A percentile compares a stretch with the other conserved stretches of the same genome.
These are phyloP conservation scores for Matsumyia berberina DNA, from an alignment of 2,888 invertebrate genomes.

Conservation along the genomic window DNA sequence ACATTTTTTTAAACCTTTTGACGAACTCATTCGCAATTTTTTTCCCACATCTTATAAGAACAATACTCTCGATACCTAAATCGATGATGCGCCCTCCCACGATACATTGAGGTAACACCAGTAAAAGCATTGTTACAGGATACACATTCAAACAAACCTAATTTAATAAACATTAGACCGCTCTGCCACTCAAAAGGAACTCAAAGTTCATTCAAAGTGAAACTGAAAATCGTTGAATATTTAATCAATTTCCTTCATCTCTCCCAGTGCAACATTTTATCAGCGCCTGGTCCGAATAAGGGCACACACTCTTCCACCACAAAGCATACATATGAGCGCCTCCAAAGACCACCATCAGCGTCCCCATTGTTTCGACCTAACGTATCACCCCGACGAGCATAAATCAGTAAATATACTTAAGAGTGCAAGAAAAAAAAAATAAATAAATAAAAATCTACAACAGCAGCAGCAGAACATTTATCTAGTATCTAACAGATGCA, in stretches of 20 bases:
- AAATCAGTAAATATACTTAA: slow-evolving; percentile 75
- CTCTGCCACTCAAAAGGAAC: background rate
- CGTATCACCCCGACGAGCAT: slow-evolving; percentile 69
- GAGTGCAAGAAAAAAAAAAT: slow-evolving; percentile 35
- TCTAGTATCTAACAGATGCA: slow-evolving; percentile 75
- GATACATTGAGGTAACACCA: background rate
- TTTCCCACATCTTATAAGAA: no score
- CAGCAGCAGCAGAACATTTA: slow-evolving; percentile 72
- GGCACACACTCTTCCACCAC: slow-evolving; percentile 39
- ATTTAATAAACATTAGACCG: slow-evolving; percentile 34
- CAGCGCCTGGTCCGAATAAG: slow-evolving; percentile 54
- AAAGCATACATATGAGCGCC: background rate
- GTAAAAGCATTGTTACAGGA: slow-evolving; percentile 51
- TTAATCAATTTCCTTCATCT: slow-evolving; percentile 64
- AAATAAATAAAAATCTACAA: slow-evolving; percentile 55
- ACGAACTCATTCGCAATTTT: no score
- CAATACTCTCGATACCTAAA: no score
- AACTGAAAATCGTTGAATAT: slow-evolving; percentile 43
- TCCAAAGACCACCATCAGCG: slow-evolving; percentile 58
- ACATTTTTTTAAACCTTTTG: no score
- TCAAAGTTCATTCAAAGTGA: background rate
- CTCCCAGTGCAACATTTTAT: slow-evolving; percentile 45
- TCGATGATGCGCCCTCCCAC: no score
- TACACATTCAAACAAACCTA: background rate
- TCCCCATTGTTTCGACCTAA: slow-evolving; percentile 55